Conservation (phyloP, 2,888 invertebrate genomes). For the Ommatoiulus sabulosus region DNA sequence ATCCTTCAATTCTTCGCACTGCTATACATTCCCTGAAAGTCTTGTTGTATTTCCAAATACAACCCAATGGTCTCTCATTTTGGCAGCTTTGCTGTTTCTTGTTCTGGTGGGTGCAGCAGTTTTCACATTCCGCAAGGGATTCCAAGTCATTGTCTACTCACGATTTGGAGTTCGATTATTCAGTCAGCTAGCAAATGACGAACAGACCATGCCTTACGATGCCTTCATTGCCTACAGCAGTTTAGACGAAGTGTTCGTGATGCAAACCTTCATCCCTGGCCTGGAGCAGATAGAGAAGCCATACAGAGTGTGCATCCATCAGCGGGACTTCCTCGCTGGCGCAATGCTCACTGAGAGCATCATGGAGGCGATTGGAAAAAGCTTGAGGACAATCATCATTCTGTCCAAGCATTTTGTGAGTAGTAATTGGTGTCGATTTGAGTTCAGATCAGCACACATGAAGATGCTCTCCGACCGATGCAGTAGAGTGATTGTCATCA, state of each 20-base stretch:
- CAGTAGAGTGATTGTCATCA: constrained; percentile 63
- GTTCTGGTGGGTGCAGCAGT: constrained; percentile 55
- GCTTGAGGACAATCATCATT: constrained; percentile 63
- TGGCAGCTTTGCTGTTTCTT: constrained; percentile 57
- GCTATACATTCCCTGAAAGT: not conserved
- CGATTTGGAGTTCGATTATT: constrained; percentile 53
- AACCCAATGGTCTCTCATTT: not conserved
- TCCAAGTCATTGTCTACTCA: constrained; percentile 57
- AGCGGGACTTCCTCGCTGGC: constrained; percentile 64
- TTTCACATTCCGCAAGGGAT: not conserved
- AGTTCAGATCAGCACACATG: constrained; percentile 62
- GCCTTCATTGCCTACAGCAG: constrained; percentile 63
- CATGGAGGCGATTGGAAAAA: constrained; percentile 62
- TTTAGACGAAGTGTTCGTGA: constrained; percentile 62
- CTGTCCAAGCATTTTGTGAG: constrained; percentile 60
- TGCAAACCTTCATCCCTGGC: constrained; percentile 60
- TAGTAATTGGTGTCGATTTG: constrained; percentile 64
- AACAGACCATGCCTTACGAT: constrained; percentile 62
- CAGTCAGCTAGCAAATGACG: constrained; percentile 22
- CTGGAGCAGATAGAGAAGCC: constrained; percentile 61
- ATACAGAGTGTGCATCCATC: constrained; percentile 63
- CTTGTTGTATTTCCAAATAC: not conserved
- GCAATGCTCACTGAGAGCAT: constrained; percentile 64
- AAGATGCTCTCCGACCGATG: constrained; percentile 63
- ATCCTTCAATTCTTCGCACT: not conserved